phyloP scores from a whole-genome alignment of 2,113 vertebrate species.

The Verasper variegatus region DNA sequence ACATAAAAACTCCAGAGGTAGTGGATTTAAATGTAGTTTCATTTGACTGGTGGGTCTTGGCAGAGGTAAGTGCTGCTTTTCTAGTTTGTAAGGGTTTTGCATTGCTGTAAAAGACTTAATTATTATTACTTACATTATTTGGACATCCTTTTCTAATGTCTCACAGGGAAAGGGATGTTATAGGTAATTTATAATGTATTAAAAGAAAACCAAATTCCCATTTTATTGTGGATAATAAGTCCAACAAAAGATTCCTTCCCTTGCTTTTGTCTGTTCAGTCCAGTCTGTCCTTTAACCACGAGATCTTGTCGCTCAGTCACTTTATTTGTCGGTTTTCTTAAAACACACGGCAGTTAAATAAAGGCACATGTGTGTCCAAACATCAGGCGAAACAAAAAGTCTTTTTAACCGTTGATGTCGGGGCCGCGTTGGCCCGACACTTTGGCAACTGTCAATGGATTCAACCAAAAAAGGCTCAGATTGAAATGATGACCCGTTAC shows the following conservation, averaged over 20 bases:
- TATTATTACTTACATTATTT: too few species aligned
- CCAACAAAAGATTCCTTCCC: background rate
- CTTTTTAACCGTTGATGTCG: background rate
- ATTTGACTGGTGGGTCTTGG: background rate
- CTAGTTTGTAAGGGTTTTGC: too few species aligned
- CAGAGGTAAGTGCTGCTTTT: too few species aligned
- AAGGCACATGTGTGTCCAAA: background rate
- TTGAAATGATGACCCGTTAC: slow-evolving; percentile 16
- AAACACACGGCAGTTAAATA: background rate
- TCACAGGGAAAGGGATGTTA: too few species aligned
- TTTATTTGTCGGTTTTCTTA: background rate
- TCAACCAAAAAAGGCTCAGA: slow-evolving; percentile 18
- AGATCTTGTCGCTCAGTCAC: background rate
- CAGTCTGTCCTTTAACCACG: background rate
- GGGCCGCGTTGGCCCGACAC: background rate
- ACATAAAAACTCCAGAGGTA: too few species aligned
- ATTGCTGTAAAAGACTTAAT: too few species aligned
- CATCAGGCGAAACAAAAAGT: slow-evolving; percentile 29
- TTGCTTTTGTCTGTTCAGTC: too few species aligned
- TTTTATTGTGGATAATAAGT: background rate
- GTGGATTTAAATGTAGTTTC: background rate
- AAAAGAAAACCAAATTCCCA: background rate
- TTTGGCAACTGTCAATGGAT: slow-evolving; percentile 36
- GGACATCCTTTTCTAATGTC: too few species aligned
- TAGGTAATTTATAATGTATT: background rate